A percentile compares a stretch with the other conserved stretches of the same genome.
These are phyloP conservation scores for Drusus annulatus DNA, from an alignment of 1,140 invertebrate genomes.

Conservation along the genomic window DNA sequence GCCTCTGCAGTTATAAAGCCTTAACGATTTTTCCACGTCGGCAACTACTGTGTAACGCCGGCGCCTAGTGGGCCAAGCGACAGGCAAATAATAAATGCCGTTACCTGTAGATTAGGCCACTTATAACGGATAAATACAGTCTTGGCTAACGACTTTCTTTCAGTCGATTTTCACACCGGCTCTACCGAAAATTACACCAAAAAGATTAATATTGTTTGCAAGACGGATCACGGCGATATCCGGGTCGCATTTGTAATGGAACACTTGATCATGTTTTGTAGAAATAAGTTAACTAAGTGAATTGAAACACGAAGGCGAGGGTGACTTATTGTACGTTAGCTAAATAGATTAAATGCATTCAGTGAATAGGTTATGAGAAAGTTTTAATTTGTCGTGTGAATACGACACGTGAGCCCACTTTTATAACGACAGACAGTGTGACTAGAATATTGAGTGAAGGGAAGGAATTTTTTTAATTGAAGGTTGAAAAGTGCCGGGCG, in stretches of 20 bases:
- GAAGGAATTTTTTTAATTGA: no score
- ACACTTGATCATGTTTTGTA: no score
- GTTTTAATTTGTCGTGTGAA: no score
- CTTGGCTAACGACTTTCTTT: constrained; percentile 23
- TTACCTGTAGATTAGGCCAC: constrained; percentile 44
- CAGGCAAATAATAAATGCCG: constrained; percentile 42
- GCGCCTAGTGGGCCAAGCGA: constrained; percentile 41
- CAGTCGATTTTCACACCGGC: constrained; percentile 1
- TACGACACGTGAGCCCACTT: no score
- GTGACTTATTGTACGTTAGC: no score
- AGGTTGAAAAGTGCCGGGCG: no score
- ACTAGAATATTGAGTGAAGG: no score
- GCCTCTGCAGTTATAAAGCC: constrained; percentile 9
- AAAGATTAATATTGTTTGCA: constrained; percentile 19
- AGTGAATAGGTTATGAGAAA: no score
- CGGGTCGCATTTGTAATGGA: constrained; percentile 14
- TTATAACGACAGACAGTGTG: no score
- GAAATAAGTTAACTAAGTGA: no score
- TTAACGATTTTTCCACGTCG: constrained; percentile 43
- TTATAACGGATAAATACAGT: constrained; percentile 34
- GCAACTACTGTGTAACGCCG: constrained; percentile 11
- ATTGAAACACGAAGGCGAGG: no score
- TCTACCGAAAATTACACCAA: not conserved
- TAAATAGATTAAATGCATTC: no score
- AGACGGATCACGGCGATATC: constrained; percentile 14